Evolutionary conservation across 2,113 vertebrate species (phyloP), one percentile per base, ranked within the genome.

Genomic region (Perca fluviatilis): DNA sequence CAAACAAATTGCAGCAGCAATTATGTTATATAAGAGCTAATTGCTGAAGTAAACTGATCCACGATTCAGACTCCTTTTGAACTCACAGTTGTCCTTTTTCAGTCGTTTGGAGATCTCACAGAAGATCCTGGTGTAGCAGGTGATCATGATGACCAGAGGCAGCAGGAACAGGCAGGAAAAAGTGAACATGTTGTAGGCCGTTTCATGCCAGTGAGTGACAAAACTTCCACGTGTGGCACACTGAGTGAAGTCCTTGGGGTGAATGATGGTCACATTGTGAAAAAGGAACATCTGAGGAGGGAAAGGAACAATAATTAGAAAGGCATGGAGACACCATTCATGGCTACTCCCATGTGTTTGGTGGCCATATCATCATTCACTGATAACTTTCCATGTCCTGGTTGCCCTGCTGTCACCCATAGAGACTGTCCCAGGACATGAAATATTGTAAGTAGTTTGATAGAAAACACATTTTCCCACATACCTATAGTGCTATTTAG

Each of bases 141-240:
- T 94, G 87, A 96, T 93, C 95, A 96, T 96, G 93, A 96, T 94
- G 61, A 91, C 84, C 79, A 96, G 89, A 3, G 95, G 95, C 69
- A 96, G 83, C 74, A 95, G 80, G 86, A 96, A 96, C 56, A 95
- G 86, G 67, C 95, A 96, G 56, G 84, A 88, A 68, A 96, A 96
- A 0, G 95, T 96, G 86, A 96, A 95, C 95, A 96, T 96, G 92
- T 96, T 95, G 90, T 96, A 96, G n/a, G 91, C 61, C 0, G 95
- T 96, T 86, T 96, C 95, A 13, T 95, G 94, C 95, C 95, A 96
- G 85, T 83, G 95, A 23, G 77, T 36, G 18, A 50, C 33, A 21
- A 96, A 96, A 76, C 93, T 95, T 23, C 94, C 95, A 9, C 82
- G 77, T 0, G 95, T 96, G 27, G 93, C 93, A 53, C 95, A 96